A percentile compares a stretch with the other conserved stretches of the same genome.
phyloP scores from a whole-genome alignment of 2,113 vertebrate genomes.

The Colistium nudipinnis region DNA sequence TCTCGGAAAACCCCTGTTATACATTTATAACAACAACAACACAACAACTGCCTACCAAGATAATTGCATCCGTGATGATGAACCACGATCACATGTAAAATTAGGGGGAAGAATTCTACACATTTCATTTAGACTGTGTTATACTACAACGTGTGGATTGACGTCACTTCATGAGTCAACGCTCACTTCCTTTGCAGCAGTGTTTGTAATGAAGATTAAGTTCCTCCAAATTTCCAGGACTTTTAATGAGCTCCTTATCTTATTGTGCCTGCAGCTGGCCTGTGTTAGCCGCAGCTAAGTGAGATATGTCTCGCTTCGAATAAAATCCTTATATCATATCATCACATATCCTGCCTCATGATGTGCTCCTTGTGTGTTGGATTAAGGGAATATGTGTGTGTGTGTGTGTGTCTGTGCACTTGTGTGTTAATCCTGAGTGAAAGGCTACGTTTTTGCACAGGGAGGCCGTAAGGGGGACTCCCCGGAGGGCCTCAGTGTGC shows the following conservation, averaged over 20 bases:
- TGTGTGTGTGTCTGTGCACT: constrained; percentile 41
- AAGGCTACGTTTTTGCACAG: constrained; percentile 70
- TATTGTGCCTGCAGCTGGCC: constrained; percentile 20
- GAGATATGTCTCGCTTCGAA: constrained; percentile 3
- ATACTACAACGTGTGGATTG: not conserved
- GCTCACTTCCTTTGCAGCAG: not conserved
- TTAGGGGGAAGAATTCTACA: not conserved
- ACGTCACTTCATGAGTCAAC: not conserved
- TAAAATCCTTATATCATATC: constrained; percentile 26
- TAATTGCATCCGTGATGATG: not conserved
- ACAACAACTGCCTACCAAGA: too few species aligned
- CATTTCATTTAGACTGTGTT: not conserved
- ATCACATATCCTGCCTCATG: constrained; percentile 19
- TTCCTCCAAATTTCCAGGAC: not conserved
- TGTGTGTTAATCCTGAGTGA: constrained; percentile 78
- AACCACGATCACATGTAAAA: not conserved
- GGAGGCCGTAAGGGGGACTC: constrained; percentile 70
- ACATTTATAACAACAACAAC: too few species aligned
- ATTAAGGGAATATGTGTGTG: constrained; percentile 26
- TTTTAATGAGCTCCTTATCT: constrained; percentile 2
- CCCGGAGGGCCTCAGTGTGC: constrained; percentile 70
- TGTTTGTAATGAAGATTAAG: not conserved
- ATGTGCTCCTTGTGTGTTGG: constrained; percentile 31
- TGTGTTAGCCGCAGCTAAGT: not conserved
- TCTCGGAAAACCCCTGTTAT: too few species aligned